phyloP scores from a whole-genome alignment of 2,797 vertebrate genomes.

The Gorsachius magnificus region DNA sequence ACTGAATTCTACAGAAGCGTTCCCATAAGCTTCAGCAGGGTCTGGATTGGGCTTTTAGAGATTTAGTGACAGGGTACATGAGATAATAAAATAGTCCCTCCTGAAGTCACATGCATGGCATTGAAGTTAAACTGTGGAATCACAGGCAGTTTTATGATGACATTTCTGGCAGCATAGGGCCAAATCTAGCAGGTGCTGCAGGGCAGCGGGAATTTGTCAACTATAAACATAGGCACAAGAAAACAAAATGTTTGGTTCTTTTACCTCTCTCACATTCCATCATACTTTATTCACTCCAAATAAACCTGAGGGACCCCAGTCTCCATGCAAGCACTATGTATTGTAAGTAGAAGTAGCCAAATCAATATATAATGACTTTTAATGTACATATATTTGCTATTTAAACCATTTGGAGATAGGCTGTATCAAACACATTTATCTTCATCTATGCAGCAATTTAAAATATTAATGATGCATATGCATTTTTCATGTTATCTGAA shows the following conservation, averaged over 20 bases:
- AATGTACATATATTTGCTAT: neutral
- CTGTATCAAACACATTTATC: constrained; percentile 19
- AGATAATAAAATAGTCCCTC: neutral
- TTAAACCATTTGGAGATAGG: constrained; percentile 6
- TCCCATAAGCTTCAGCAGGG: neutral
- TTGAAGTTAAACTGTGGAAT: neutral
- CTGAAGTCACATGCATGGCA: neutral
- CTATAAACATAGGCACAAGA: neutral
- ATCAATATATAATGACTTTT: neutral
- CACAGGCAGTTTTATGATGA: neutral
- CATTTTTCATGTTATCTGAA: constrained; percentile 40
- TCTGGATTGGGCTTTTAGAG: neutral
- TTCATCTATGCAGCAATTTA: constrained; percentile 12
- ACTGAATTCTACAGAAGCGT: neutral
- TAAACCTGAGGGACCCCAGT: neutral
- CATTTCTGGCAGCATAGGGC: neutral
- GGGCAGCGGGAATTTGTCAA: neutral
- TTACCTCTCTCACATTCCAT: neutral
- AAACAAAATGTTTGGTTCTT: neutral
- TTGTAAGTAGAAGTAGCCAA: neutral
- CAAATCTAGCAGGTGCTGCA: constrained; percentile 10
- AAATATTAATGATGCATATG: constrained; percentile 25
- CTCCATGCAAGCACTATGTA: neutral
- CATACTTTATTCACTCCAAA: neutral
- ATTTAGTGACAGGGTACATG: neutral